phyloP scores from a whole-genome alignment of 2,888 invertebrate species.

The Pandemis cinnamomeana region DNA sequence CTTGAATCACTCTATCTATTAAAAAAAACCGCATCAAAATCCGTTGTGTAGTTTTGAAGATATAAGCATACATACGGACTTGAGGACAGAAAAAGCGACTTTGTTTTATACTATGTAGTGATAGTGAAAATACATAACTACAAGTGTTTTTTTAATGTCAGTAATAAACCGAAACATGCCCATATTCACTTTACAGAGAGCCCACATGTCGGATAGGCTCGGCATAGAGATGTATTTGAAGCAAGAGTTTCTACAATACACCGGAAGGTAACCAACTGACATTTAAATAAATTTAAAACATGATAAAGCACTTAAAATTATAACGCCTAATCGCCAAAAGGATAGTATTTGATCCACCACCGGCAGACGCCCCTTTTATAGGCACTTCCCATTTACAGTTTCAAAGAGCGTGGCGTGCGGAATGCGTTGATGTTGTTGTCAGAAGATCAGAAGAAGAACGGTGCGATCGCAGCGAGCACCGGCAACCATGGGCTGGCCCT shows the following conservation, averaged over 20 bases:
- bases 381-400: conserved; percentile 81
- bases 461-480: conserved; percentile 95
- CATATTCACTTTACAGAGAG: conserved; percentile 84
- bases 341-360: no score
- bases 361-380: background rate
- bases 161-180: background rate
- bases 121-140: no score
- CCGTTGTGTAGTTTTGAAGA: no score
- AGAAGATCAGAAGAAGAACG: conserved; percentile 88
- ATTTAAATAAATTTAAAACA: background rate
- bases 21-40: no score
- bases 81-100: no score
- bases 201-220: conserved; percentile 89
- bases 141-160: no score
- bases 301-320: no score
- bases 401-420: conserved; percentile 96
- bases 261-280: conserved; percentile 89
- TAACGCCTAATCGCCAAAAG: no score
- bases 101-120: no score
- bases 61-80: no score
- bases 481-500: conserved; percentile 95
- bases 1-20: no score
- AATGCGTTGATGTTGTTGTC: conserved; percentile 90
- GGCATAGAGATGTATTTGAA: conserved; percentile 95
- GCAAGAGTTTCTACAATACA: conserved; percentile 95